Evolutionary conservation across 2,888 invertebrate species (phyloP).

Genomic region (Cosmia trapezina): DNA sequence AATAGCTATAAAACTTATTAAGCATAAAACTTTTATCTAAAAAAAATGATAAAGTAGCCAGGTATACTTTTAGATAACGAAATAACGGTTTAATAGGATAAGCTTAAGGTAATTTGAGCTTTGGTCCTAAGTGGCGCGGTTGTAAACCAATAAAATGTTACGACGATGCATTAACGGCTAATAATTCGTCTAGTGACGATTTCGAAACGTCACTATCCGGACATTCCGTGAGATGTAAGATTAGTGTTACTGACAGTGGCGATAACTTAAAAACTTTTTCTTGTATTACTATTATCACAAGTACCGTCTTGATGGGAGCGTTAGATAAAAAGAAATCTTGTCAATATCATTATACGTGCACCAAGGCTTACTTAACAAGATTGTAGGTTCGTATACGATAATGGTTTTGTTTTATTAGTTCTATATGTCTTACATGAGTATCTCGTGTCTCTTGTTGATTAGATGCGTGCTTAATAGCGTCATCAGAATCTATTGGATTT

Average conservation of each 20-base stretch:
- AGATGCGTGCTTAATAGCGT: conserved; percentile 57
- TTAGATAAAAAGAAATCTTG: conserved; percentile 82
- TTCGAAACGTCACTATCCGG: conserved; percentile 81
- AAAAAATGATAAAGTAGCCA: conserved; percentile 66
- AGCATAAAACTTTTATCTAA: conserved; percentile 43
- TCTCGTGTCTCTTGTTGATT: conserved; percentile 74
- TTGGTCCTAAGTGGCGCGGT: conserved; percentile 78
- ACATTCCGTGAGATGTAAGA: conserved; percentile 83
- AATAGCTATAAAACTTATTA: conserved; percentile 55
- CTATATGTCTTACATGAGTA: conserved; percentile 75
- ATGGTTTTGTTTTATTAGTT: conserved; percentile 83
- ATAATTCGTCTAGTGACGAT: conserved; percentile 85
- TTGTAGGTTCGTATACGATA: conserved; percentile 82
- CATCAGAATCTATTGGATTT: conserved; percentile 50
- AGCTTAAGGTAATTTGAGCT: conserved; percentile 78
- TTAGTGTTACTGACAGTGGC: conserved; percentile 81
- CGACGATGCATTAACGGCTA: conserved; percentile 82
- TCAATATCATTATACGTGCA: conserved; percentile 86
- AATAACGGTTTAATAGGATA: conserved; percentile 66
- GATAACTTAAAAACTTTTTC: conserved; percentile 84
- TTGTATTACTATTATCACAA: conserved; percentile 82
- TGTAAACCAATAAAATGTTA: conserved; percentile 82
- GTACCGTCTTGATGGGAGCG: conserved; percentile 77
- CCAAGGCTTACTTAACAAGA: conserved; percentile 84
- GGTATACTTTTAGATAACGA: conserved; percentile 63